Conservation (phyloP, 2,888 invertebrate species). For the Lasioglossum marginatum region DNA sequence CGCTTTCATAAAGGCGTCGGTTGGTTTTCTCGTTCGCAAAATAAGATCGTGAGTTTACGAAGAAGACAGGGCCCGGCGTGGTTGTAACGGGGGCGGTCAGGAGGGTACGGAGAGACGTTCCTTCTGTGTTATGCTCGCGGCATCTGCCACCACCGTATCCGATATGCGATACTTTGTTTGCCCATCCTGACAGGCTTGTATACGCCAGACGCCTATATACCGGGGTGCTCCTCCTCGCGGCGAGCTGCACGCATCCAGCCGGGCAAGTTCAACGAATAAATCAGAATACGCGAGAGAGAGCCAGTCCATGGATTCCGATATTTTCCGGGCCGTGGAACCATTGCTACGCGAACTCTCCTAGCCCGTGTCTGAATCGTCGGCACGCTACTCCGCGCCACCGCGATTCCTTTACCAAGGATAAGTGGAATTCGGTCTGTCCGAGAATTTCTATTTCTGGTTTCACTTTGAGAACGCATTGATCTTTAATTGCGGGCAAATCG, state of each 20-base stretch:
- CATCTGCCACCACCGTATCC: slow-evolving; percentile 76
- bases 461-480: not conserved
- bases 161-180: slow-evolving; percentile 76
- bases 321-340: slow-evolving; percentile 34
- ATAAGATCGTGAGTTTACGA: slow-evolving; percentile 71
- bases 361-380: slow-evolving; percentile 17
- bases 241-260: slow-evolving; percentile 43
- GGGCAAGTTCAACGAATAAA: slow-evolving; percentile 74
- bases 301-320: slow-evolving; percentile 22
- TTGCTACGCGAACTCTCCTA: slow-evolving; percentile 25
- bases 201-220: slow-evolving; percentile 31
- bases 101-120: slow-evolving; percentile 24
- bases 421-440: not conserved
- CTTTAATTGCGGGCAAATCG: not conserved
- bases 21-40: slow-evolving; percentile 62
- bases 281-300: slow-evolving; percentile 69
- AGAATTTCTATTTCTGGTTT: not conserved
- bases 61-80: slow-evolving; percentile 34
- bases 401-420: not conserved
- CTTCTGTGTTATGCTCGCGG: slow-evolving; percentile 73
- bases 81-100: slow-evolving; percentile 26
- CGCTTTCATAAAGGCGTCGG: slow-evolving; percentile 73
- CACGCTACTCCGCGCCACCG: not conserved
- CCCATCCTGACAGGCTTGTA: slow-evolving; percentile 56
- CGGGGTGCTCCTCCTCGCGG: slow-evolving; percentile 2